Evolutionary conservation across 2,888 invertebrate species (phyloP).

Genomic region (Trileptium ribeirensis): DNA sequence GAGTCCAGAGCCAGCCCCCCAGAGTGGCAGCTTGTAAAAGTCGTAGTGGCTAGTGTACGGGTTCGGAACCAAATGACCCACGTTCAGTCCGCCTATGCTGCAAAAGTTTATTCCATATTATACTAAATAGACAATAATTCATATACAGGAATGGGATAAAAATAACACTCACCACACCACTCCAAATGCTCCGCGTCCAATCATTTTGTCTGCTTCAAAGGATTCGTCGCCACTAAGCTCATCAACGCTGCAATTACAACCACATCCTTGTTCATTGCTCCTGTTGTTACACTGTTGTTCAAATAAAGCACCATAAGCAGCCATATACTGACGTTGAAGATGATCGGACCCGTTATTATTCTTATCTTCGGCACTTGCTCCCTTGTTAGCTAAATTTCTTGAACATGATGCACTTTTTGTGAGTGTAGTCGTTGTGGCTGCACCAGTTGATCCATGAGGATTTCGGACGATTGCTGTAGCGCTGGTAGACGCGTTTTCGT

Average conservation of each 20-base stretch:
- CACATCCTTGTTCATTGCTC: background rate
- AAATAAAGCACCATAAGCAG: no score
- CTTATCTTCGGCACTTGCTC: background rate
- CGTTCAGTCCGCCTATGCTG: no score
- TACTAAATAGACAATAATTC: background rate
- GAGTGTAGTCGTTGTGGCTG: no score
- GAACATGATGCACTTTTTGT: no score
- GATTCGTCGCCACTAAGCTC: no score
- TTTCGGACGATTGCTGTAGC: background rate
- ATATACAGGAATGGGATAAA: constrained; percentile 56
- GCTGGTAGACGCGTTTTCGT: background rate
- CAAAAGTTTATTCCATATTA: background rate
- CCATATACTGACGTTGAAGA: background rate
- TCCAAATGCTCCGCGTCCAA: constrained; percentile 99
- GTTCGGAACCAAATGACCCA: no score
- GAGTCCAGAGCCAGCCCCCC: no score
- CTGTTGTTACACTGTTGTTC: background rate
- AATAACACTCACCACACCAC: constrained; percentile 85
- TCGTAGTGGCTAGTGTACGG: no score
- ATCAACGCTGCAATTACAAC: background rate
- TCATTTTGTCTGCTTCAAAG: constrained; percentile 83
- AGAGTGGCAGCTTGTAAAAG: no score
- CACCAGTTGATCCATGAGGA: background rate
- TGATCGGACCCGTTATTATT: background rate
- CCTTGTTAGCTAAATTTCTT: background rate